These are phyloP conservation scores for Cryptotermes secundus DNA, from an alignment of 1,140 invertebrate species.

Conservation along the genomic window DNA sequence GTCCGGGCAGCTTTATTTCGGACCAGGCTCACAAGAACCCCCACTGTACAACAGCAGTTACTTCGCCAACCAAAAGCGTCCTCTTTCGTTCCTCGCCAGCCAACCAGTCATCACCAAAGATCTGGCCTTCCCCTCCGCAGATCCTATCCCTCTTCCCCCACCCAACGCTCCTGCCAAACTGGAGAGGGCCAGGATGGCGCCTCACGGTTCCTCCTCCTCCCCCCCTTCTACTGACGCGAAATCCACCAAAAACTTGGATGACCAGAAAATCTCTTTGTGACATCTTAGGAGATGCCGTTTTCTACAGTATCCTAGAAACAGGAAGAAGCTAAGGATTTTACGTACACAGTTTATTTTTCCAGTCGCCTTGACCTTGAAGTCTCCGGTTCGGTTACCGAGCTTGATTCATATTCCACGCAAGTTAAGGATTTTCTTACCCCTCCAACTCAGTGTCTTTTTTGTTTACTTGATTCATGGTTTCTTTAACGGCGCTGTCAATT, in stretches of 20 bases:
- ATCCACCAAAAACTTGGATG: background rate
- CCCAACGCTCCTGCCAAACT: no score
- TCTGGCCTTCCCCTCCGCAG: background rate
- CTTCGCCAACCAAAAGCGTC: conserved; percentile 12
- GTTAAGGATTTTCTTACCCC: no score
- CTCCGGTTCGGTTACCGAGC: no score
- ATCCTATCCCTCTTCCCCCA: background rate
- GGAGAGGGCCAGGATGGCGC: background rate
- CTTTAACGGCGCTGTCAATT: no score
- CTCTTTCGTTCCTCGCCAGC: background rate
- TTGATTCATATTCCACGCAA: no score
- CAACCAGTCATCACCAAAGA: conserved; percentile 14
- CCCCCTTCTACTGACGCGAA: background rate
- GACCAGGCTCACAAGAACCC: background rate
- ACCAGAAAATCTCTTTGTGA: background rate
- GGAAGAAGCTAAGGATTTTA: no score
- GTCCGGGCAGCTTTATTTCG: background rate
- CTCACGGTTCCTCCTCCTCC: background rate
- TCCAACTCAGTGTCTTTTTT: no score
- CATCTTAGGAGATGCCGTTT: background rate
- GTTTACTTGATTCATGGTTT: no score
- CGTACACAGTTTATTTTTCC: no score
- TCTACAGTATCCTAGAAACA: background rate
- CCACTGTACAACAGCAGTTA: background rate
- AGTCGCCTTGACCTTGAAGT: no score